phyloP scores from a whole-genome alignment of 2,797 vertebrate species.

The Periophthalmus magnuspinnatus region DNA sequence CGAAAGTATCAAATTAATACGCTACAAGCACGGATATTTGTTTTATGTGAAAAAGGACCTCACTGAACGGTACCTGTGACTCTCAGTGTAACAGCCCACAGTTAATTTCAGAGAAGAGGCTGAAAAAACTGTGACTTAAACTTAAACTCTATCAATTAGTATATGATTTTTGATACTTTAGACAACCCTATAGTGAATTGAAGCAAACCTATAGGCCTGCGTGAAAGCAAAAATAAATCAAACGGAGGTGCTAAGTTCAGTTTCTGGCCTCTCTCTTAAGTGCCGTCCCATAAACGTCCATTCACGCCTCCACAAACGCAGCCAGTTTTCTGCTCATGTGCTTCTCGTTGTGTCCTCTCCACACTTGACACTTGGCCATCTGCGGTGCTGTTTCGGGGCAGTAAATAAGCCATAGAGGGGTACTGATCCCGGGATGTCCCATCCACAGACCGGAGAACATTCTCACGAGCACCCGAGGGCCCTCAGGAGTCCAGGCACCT shows the following conservation, averaged over 20 bases:
- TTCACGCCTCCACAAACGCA: conserved; percentile 2
- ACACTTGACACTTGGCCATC: conserved; percentile 70
- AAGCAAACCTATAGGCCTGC: not conserved
- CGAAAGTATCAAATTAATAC: too few relatives aligned
- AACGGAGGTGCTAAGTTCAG: not conserved
- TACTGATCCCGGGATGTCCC: conserved; percentile 28
- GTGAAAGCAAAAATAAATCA: not conserved
- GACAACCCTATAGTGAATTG: not conserved
- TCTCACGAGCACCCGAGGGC: conserved; percentile 47
- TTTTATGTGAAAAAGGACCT: too few relatives aligned
- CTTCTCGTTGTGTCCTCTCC: too few relatives aligned
- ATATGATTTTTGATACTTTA: too few relatives aligned
- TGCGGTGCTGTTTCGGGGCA: conserved; percentile 66
- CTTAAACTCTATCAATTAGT: too few relatives aligned
- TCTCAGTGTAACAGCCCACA: too few relatives aligned
- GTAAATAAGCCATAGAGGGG: conserved; percentile 64
- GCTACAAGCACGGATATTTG: too few relatives aligned
- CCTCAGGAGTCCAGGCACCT: conserved; percentile 40
- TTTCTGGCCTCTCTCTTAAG: not conserved
- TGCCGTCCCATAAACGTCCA: not conserved
- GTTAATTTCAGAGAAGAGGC: too few relatives aligned
- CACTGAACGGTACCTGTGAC: too few relatives aligned
- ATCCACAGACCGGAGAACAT: conserved; percentile 32
- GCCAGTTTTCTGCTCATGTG: not conserved
- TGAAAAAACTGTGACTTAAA: too few relatives aligned